Conservation (phyloP, 2,797 vertebrate genomes). For the Scolopax bukidnonensis region DNA sequence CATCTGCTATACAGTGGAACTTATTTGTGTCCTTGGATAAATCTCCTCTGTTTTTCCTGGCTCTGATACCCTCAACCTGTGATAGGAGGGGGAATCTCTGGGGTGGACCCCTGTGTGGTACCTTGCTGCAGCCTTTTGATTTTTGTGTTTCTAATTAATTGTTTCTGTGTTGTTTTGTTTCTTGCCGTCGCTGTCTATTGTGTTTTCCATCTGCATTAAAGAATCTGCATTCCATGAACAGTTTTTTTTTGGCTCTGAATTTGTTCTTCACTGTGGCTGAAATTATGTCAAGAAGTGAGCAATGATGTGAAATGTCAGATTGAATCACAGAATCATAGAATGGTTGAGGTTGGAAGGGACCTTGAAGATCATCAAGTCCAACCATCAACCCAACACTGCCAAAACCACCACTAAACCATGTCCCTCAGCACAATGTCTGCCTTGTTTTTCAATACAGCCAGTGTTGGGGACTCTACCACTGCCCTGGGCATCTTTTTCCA, state of each 20-base stretch:
- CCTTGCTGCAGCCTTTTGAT: neutral
- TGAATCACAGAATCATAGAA: neutral
- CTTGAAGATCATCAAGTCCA: neutral
- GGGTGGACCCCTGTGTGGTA: neutral
- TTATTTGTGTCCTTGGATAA: rapidly evolving
- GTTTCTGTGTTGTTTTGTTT: neutral
- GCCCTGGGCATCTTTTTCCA: neutral
- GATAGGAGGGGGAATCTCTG: neutral
- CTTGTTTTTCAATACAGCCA: neutral
- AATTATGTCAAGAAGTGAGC: rapidly evolving
- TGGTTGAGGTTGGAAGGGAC: neutral
- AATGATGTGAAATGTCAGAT: neutral
- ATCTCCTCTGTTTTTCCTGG: neutral
- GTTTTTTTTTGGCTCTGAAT: neutral
- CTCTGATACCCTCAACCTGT: too few relatives aligned
- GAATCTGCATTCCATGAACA: neutral
- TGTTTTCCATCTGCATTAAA: neutral
- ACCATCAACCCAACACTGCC: neutral
- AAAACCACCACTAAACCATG: neutral
- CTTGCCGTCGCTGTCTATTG: neutral
- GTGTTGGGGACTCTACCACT: neutral
- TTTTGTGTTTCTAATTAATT: rapidly evolving
- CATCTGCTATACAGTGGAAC: rapidly evolving
- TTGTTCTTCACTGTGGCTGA: neutral
- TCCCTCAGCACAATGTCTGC: neutral